These are phyloP conservation scores for Nebria brevicollis DNA, from an alignment of 2,888 invertebrate species.

Conservation along the genomic window DNA sequence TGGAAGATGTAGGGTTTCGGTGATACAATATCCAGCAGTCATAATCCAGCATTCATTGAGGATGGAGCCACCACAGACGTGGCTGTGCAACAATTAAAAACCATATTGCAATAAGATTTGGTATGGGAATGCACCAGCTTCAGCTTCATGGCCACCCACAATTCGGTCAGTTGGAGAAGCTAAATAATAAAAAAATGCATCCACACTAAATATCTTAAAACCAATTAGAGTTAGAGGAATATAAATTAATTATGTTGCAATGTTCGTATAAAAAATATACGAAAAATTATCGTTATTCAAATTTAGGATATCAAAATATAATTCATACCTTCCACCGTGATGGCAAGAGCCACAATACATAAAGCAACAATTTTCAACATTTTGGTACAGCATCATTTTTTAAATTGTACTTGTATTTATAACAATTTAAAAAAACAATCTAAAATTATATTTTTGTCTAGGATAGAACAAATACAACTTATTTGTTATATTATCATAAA, in stretches of 20 bases:
- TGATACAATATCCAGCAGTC: constrained; percentile 65
- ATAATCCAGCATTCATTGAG: constrained; percentile 64
- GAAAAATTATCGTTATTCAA: too few relatives aligned
- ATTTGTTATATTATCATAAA: too few relatives aligned
- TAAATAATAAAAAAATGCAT: too few relatives aligned
- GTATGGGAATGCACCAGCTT: constrained; percentile 63
- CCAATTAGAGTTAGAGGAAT: background rate
- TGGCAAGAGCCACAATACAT: constrained; percentile 7
- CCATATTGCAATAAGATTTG: constrained; percentile 64
- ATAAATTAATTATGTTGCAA: too few relatives aligned
- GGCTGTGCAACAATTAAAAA: constrained; percentile 60
- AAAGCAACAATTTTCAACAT: constrained; percentile 5
- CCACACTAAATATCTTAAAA: background rate
- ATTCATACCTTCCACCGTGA: background rate
- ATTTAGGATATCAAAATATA: too few relatives aligned
- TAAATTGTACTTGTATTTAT: background rate
- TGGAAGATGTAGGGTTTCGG: constrained; percentile 58
- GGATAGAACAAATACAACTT: too few relatives aligned
- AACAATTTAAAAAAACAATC: background rate
- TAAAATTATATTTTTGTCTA: too few relatives aligned
- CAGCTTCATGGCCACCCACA: constrained; percentile 53
- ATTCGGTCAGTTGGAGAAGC: constrained; percentile 5
- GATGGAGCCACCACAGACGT: constrained; percentile 64
- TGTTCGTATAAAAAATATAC: too few relatives aligned
- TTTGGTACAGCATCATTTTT: background rate